Base-by-base conservation (phyloP, 2,888 invertebrate species). In the Chrysopilus asiliformis region DNA sequence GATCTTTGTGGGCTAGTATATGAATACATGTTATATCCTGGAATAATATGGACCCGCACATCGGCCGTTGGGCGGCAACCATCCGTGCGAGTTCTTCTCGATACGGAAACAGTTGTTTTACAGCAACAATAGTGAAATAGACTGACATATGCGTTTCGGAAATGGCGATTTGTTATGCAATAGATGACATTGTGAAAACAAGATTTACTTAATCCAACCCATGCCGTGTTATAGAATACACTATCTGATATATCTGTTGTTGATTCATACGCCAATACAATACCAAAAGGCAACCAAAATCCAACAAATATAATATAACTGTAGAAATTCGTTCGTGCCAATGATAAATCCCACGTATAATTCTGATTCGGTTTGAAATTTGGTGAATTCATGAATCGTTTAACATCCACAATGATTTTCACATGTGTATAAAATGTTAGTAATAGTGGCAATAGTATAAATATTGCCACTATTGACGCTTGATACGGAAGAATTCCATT, bases 51-150 rank as follows among this genome's bases (percentile, higher is more conserved):
- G 6, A 82, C 81, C 18, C 75, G 58, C n/a, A 80, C 72, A 44
- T 79, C 75, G 14, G 51, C 45, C 1, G 71, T 64, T 10, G 71
- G 65, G 18, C 68, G 53, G 38, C 59, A 37, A 7, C 57, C 61
- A 25, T 68, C 67, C 35, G 67, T 58, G 22, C 79, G 58, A 36
- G 73, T 70, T 27, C 79, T 67, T 40, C 74, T 60, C 5, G 74
- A 70, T 47, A 76, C 76, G 2, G 78, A 71, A 16, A 76, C 74
- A 4, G 78, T 75, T 7, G 75, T 80, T 57, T 83, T 84, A 61
- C 82, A 84, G 54, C 76, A 83, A 52, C 82, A 83, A 51, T 84
- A 85, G 51, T 79, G 76, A 53, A 82, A 84, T 7, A 84, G 62
- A 51, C 76, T 75, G 10, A 74, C 65, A 54, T 79, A 84, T 5